A percentile compares a stretch with the other conserved stretches of the same genome.
Conservation (phyloP, 2,888 invertebrate genomes). For the Diplolepis rosae region DNA sequence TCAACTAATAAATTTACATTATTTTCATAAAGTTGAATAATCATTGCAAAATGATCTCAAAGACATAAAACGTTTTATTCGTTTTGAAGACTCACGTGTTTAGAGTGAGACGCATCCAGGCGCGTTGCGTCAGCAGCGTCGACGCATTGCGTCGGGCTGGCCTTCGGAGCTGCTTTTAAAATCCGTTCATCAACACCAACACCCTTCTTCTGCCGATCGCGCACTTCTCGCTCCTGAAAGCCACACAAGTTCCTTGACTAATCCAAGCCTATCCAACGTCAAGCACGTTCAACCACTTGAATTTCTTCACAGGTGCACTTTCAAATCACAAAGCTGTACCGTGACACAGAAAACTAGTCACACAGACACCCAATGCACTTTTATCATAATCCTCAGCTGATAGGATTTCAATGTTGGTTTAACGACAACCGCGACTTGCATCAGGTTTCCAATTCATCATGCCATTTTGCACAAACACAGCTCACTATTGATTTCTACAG, state of each 20-base stretch:
- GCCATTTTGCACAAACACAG: background rate
- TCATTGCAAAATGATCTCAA: conserved; percentile 5
- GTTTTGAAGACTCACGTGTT: conserved; percentile 77
- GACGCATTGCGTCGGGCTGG: conserved; percentile 74
- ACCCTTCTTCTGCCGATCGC: conserved; percentile 44
- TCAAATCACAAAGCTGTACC: conserved; percentile 2
- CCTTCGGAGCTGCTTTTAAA: conserved; percentile 72
- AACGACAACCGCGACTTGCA: background rate
- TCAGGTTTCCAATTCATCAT: background rate
- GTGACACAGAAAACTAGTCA: too few relatives aligned
- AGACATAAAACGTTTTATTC: conserved; percentile 25
- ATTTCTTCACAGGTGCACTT: background rate
- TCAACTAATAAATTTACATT: too few relatives aligned
- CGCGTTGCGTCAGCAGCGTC: conserved; percentile 75
- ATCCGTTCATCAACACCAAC: conserved; percentile 65
- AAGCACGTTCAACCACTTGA: conserved; percentile 4
- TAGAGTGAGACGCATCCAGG: conserved; percentile 83
- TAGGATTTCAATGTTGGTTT: background rate
- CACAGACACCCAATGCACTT: conserved; percentile 2
- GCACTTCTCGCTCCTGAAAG: conserved; percentile 36
- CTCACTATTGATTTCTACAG: background rate
- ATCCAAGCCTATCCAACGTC: background rate
- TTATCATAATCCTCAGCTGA: background rate
- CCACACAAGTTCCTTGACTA: background rate
- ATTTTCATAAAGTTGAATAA: too few relatives aligned